Conservation (phyloP, 2,888 invertebrate species). For the Geotrupes spiniger region DNA sequence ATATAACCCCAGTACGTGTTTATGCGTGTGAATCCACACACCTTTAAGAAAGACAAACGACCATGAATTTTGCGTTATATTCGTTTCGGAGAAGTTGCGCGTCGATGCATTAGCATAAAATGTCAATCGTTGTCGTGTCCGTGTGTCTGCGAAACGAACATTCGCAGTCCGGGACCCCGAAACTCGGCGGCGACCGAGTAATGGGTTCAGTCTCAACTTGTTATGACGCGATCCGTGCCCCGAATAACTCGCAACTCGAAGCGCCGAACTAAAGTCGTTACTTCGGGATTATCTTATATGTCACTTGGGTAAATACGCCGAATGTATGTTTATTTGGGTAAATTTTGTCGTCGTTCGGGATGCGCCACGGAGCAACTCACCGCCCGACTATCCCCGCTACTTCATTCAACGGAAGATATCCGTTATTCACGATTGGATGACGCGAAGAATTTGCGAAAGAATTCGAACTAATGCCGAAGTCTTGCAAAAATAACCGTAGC, state of each 20-base stretch:
- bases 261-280: slow-evolving; percentile 28
- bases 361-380: background rate
- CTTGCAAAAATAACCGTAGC: no score
- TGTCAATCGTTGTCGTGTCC: slow-evolving; percentile 39
- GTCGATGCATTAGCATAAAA: slow-evolving; percentile 39
- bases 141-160: slow-evolving; percentile 27
- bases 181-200: slow-evolving; percentile 42
- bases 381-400: no score
- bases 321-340: slow-evolving; percentile 29
- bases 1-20: no score
- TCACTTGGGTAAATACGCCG: slow-evolving; percentile 30
- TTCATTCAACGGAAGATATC: no score
- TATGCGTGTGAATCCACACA: background rate
- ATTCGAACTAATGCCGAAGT: no score
- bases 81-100: slow-evolving; percentile 32
- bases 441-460: no score
- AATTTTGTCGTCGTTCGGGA: slow-evolving; percentile 11
- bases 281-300: slow-evolving; percentile 31
- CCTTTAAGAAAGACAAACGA: slow-evolving; percentile 11
- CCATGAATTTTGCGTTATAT: slow-evolving; percentile 29
- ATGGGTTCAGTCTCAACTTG: slow-evolving; percentile 44
- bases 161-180: slow-evolving; percentile 33
- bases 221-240: slow-evolving; percentile 40
- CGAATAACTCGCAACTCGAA: slow-evolving; percentile 30
- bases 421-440: no score